A percentile compares a stretch with the other conserved stretches of the same genome.
phyloP scores from a whole-genome alignment of 1,140 invertebrate species.

The Limonius californicus region DNA sequence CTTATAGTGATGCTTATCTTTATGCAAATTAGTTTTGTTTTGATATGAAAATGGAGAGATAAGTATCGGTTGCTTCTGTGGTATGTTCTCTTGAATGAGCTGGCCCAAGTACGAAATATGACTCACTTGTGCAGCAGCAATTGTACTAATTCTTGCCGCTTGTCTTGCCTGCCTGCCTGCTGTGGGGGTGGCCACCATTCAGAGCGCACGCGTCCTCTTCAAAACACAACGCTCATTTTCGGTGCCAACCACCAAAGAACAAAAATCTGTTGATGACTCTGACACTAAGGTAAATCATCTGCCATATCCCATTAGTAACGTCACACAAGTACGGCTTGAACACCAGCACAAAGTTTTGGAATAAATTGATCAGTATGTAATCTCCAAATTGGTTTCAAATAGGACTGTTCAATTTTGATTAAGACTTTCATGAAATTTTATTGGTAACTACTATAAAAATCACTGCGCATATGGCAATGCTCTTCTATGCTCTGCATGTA shows the following conservation, averaged over 20 bases:
- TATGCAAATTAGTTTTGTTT: slow-evolving; percentile 5
- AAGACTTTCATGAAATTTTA: background rate
- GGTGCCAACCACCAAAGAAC: slow-evolving; percentile 78
- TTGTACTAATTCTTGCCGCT: slow-evolving; percentile 41
- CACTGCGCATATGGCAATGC: no score
- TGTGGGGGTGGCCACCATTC: slow-evolving; percentile 33
- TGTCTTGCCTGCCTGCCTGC: slow-evolving; percentile 37
- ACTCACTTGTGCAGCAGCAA: slow-evolving; percentile 24
- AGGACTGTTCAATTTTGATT: background rate
- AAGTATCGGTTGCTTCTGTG: slow-evolving; percentile 19
- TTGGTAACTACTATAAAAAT: background rate
- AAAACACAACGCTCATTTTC: slow-evolving; percentile 89
- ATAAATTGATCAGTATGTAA: background rate
- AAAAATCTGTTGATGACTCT: slow-evolving; percentile 50
- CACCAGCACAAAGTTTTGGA: background rate
- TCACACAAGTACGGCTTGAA: slow-evolving; percentile 4
- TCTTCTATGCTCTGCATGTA: background rate
- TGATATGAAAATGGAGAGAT: slow-evolving; percentile 2
- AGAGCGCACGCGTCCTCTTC: slow-evolving; percentile 73
- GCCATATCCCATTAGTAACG: slow-evolving; percentile 1
- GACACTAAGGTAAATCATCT: slow-evolving; percentile 40
- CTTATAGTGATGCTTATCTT: slow-evolving; percentile 21
- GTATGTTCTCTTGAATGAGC: slow-evolving; percentile 16
- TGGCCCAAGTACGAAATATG: slow-evolving; percentile 5
- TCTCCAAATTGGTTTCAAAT: background rate